These are phyloP conservation scores for Halcyon chelicuti DNA, from an alignment of 2,797 vertebrate genomes.

Conservation along the genomic window DNA sequence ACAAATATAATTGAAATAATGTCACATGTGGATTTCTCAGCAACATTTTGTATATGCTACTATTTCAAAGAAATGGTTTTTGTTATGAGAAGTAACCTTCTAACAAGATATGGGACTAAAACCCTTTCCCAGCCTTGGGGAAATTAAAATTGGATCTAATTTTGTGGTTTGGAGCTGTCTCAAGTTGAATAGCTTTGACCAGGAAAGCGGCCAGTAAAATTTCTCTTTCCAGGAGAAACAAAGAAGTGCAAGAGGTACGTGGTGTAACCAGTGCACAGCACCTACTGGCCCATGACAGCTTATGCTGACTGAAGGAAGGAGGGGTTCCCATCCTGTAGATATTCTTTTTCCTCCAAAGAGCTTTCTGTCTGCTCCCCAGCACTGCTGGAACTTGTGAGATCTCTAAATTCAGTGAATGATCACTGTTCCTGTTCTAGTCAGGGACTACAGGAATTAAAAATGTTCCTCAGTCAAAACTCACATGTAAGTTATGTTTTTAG, in stretches of 20 bases:
- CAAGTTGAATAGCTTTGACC: background rate
- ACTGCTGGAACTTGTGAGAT: background rate
- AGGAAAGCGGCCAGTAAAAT: constrained; percentile 1
- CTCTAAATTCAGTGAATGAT: background rate
- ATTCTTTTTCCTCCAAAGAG: background rate
- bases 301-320: background rate
- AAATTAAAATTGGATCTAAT: constrained; percentile 24
- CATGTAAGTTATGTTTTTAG: constrained; percentile 5
- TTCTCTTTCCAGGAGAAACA: constrained; percentile 18
- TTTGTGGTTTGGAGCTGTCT: constrained; percentile 9
- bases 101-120: background rate
- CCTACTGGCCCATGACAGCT: background rate
- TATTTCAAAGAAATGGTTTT: background rate
- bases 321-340: background rate
- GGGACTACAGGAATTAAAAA: background rate
- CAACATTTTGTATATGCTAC: background rate
- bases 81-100: background rate
- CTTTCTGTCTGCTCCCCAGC: background rate
- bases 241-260: background rate
- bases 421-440: background rate
- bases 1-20: background rate
- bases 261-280: background rate
- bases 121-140: background rate
- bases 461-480: background rate
- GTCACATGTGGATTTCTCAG: background rate